Percentiles rank a stretch among this genome's conserved stretches.
Evolutionary conservation across 2,797 vertebrate species (phyloP).

Genomic region (Cossypha dichroa): DNA sequence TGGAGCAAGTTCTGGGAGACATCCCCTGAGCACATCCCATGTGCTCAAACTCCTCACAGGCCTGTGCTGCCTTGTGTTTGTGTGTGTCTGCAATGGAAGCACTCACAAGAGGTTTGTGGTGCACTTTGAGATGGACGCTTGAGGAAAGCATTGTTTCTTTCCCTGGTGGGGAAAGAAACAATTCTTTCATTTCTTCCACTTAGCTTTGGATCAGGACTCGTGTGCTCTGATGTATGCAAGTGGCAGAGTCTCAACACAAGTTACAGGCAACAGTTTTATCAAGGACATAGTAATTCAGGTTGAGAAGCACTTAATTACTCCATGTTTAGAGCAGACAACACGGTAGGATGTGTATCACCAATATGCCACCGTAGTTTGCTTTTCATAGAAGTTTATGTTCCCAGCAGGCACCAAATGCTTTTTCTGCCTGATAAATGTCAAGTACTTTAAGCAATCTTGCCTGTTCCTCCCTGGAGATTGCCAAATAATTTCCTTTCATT

Average conservation of each 20-base stretch:
- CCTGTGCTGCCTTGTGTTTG: neutral
- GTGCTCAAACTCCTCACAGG: neutral
- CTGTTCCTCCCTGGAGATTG: conserved; percentile 1
- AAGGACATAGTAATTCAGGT: neutral
- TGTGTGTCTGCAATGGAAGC: neutral
- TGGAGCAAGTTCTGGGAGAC: neutral
- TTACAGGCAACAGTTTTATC: neutral
- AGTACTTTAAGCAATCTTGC: conserved; percentile 22
- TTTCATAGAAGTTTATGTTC: conserved; percentile 26
- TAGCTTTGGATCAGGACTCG: accelerated
- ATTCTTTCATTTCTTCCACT: neutral
- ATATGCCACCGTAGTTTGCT: neutral
- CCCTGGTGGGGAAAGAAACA: neutral
- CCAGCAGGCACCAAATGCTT: neutral
- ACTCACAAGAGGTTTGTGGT: neutral
- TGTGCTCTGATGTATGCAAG: neutral
- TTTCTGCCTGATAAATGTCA: conserved; percentile 54
- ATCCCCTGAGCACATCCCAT: accelerated
- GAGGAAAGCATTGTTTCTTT: neutral
- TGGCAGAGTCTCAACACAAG: neutral
- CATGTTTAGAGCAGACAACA: neutral
- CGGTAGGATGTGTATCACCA: neutral
- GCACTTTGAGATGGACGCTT: neutral
- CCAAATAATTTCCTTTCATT: conserved; percentile 45
- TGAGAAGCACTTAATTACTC: conserved; percentile 31